Conservation (phyloP, 2,113 vertebrate genomes). For the Copsychus sechellarum region DNA sequence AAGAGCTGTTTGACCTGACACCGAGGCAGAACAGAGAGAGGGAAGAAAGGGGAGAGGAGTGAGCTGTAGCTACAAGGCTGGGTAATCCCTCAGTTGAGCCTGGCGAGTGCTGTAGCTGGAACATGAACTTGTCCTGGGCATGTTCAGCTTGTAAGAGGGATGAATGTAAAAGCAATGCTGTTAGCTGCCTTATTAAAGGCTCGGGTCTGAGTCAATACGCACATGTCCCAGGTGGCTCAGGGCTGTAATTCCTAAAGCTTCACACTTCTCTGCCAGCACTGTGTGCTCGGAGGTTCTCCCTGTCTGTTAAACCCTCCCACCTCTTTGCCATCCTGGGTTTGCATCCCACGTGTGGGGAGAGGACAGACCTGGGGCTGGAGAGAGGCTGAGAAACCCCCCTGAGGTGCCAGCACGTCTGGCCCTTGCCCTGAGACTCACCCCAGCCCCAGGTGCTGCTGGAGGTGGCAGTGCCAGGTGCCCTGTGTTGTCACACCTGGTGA, state of each 20-base stretch:
- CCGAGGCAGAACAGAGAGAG: not conserved
- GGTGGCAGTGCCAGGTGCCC: not conserved
- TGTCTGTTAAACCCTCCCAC: not conserved
- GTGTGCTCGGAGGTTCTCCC: not conserved
- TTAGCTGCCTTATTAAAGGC: constrained; percentile 54
- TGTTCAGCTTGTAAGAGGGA: constrained; percentile 6
- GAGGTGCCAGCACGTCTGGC: accelerated
- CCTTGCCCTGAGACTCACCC: not conserved
- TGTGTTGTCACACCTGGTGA: not conserved
- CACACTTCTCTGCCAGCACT: not conserved
- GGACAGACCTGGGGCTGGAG: not conserved
- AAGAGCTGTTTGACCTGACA: constrained; percentile 14
- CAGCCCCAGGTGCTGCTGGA: not conserved
- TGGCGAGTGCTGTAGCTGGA: not conserved
- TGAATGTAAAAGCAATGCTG: constrained; percentile 15
- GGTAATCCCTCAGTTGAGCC: constrained; percentile 22
- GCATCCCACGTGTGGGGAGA: accelerated
- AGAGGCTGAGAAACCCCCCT: not conserved
- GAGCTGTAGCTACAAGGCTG: constrained; percentile 22
- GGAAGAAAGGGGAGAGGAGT: constrained; percentile 19
- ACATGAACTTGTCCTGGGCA: not conserved
- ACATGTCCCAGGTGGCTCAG: not conserved
- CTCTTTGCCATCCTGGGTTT: not conserved
- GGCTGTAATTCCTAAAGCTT: constrained; percentile 1
- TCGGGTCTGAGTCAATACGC: not conserved